Base-by-base conservation (phyloP, 1,140 invertebrate species). In the Diachasmimorpha longicaudata region DNA sequence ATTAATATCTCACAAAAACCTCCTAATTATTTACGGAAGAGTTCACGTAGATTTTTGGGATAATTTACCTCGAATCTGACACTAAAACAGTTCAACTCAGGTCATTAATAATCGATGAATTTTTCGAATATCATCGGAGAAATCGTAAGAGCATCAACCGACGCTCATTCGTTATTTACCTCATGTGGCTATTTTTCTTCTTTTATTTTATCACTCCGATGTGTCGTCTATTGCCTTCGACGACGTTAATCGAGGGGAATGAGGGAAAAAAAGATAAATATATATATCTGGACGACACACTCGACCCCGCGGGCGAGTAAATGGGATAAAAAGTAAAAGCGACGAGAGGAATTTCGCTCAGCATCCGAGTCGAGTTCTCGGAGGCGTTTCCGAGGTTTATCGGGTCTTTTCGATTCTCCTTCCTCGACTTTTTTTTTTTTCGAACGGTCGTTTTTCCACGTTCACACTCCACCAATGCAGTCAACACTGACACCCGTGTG, bases 341-440 rank as follows among this genome's bases (percentile, higher is more conserved):
- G 36, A 31, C 31, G 31, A 31, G 31, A 31, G 31, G 31, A 31
- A 31, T 37, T 63, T 39, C 25, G 31, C 48, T 44, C 11, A 42
- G 74, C 46, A 71, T 70, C 55, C 69, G 52, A 63, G 48, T 76
- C 52, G 68, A 23, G 31, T 69, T 72, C 68, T 70, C 74, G 42
- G 55, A 70, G 74, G 58, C 37, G 69, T 52, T 70, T 67, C 67
- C 66, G 37, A 67, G 69, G 69, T 67, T 76, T 67, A 72, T 76
- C 69, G 74, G 48, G 44, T 72, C 44, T 25, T 52, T 71, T 76
- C 25, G 13, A 70, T 69, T 68, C 31, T 37, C 39, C 58, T 37
- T 19, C 25, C 8, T 68, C 23, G 23, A n/a, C n/a, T n/a, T 67
- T 39, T n/a, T 75, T 55, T 75, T 66, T 36, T 55, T 55, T 55